A percentile compares a stretch with the other conserved stretches of the same genome.
Evolutionary conservation across 1,140 invertebrate species (phyloP).

Genomic region (Drosophila yakuba): DNA sequence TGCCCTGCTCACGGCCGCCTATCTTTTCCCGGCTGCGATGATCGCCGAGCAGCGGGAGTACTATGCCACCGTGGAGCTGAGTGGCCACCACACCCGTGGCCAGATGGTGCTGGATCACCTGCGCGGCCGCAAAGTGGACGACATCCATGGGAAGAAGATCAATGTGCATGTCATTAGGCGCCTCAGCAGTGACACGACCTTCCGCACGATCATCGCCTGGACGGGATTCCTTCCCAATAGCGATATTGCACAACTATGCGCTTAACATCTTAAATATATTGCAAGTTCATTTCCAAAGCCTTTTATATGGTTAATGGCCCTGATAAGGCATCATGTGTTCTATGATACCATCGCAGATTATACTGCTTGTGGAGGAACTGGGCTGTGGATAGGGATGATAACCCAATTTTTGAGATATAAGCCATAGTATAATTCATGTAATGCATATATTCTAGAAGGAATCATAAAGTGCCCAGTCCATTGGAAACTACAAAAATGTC

Average conservation of each 20-base stretch:
- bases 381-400: background rate
- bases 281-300: no score
- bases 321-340: slow-evolving; percentile 1
- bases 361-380: background rate
- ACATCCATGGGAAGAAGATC: slow-evolving; percentile 23
- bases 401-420: slow-evolving; percentile 8
- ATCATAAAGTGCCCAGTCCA: slow-evolving; percentile 1
- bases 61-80: slow-evolving; percentile 79
- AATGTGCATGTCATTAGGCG: slow-evolving; percentile 47
- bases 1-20: slow-evolving; percentile 85
- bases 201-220: slow-evolving; percentile 54
- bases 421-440: no score
- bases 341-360: no score
- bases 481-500: slow-evolving; percentile 45
- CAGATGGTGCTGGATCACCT: slow-evolving; percentile 71
- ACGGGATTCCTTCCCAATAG: slow-evolving; percentile 30
- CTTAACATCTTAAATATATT: background rate
- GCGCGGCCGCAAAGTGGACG: slow-evolving; percentile 31
- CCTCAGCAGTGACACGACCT: slow-evolving; percentile 32
- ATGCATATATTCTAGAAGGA: background rate
- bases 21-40: slow-evolving; percentile 84
- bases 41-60: slow-evolving; percentile 65
- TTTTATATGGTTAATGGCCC: background rate
- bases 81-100: slow-evolving; percentile 57
- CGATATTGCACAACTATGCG: slow-evolving; percentile 12